Conservation (phyloP, 1,140 invertebrate species). For the Idris sp. region DNA sequence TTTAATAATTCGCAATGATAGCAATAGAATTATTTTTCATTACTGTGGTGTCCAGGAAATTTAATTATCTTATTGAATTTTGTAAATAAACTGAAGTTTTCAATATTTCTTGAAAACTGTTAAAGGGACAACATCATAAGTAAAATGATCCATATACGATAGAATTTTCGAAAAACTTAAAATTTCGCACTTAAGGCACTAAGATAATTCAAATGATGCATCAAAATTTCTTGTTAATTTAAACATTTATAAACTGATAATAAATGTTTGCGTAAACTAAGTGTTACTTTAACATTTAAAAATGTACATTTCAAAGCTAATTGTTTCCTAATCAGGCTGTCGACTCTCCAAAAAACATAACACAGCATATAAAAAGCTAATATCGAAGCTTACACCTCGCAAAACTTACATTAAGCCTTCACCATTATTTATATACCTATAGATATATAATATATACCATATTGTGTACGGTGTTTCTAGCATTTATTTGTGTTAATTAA, state of each 20-base stretch:
- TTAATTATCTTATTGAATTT: too few species aligned
- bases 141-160: too few species aligned
- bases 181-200: too few species aligned
- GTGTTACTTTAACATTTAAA: conserved; percentile 16
- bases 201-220: too few species aligned
- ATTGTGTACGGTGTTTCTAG: conserved; percentile 64
- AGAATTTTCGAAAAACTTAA: too few species aligned
- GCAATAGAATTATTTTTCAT: too few species aligned
- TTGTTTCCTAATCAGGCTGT: conserved; percentile 72
- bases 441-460: conserved; percentile 65
- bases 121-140: too few species aligned
- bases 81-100: too few species aligned
- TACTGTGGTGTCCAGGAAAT: too few species aligned
- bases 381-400: conserved; percentile 71
- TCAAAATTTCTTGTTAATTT: too few species aligned
- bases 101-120: too few species aligned
- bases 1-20: too few species aligned
- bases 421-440: conserved; percentile 68
- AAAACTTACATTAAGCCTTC: conserved; percentile 67
- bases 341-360: conserved; percentile 67
- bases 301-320: conserved; percentile 10
- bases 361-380: conserved; percentile 55
- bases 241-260: neutral
- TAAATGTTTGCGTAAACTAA: conserved; percentile 15
- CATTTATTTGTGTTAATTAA: conserved; percentile 66